These are phyloP conservation scores for Drosophila kuntzei DNA, from an alignment of 2,888 invertebrate species.

Conservation along the genomic window DNA sequence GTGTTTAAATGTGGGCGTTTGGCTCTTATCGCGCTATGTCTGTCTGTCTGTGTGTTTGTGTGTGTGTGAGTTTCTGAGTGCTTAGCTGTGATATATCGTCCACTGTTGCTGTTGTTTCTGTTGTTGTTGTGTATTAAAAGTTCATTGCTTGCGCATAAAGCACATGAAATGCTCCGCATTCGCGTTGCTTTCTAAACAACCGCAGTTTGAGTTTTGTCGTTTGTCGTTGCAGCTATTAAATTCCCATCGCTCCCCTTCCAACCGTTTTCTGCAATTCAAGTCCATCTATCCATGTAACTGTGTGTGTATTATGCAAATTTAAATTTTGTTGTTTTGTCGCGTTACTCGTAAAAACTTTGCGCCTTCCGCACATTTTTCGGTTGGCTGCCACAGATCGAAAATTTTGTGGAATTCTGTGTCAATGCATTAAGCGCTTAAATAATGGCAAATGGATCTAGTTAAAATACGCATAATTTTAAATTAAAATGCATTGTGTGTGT, in stretches of 20 bases:
- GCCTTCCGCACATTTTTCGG: constrained; percentile 67
- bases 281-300: constrained; percentile 21
- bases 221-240: constrained; percentile 77
- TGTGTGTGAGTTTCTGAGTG: constrained; percentile 57
- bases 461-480: constrained; percentile 40
- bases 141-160: constrained; percentile 80
- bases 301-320: constrained; percentile 73
- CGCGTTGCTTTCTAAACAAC: constrained; percentile 72
- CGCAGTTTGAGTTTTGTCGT: constrained; percentile 74
- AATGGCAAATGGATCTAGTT: constrained; percentile 40
- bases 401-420: constrained; percentile 48
- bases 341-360: constrained; percentile 69
- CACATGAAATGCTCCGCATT: constrained; percentile 75
- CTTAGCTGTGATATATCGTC: constrained; percentile 77
- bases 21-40: constrained; percentile 22
- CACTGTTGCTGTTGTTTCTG: constrained; percentile 37
- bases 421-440: constrained; percentile 64
- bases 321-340: constrained; percentile 61
- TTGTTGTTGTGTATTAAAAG: constrained; percentile 76
- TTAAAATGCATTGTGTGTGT: constrained; percentile 35
- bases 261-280: too few species aligned
- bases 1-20: constrained; percentile 43
- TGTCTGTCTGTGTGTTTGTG: constrained; percentile 14
- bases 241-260: constrained; percentile 42
- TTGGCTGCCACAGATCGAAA: constrained; percentile 54